Evolutionary conservation across 2,797 vertebrate genomes (phyloP), one percentile per base, ranked within the genome.

Genomic region (Leontocebus nigricollis): DNA sequence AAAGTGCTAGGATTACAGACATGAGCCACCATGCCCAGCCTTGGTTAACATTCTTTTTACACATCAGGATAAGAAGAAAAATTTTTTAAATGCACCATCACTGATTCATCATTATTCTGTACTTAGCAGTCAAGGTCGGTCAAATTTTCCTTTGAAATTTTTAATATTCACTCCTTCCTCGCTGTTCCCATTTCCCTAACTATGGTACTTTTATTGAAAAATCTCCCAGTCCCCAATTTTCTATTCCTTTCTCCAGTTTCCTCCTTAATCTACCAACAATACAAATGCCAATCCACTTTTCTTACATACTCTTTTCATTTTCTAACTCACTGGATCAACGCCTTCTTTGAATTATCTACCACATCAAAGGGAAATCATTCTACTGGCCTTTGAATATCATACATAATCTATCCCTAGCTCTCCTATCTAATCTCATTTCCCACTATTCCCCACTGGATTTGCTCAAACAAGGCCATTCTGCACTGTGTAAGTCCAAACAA

Each of bases 41-140:
- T 33, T 64, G 61, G 61, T 67, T 50, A 93, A 76, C n/a, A 90
- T n/a, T 86, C 75, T 89, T 50, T 73, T 73, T 88, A 90, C 4
- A 75, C 13, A 83, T 44, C 36, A 84, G 15, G n/a, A 84, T 52
- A 84, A 87, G 90, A 83, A 92, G 33, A 91, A 91, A 96, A 86
- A 64, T 22, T 70, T 6, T 85, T 67, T 36, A 88, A 44, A 39
- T 24, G 4, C 39, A 84, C n/a, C 41, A 82, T 81, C 17, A 73
- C 84, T 44, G 39, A 89, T 17, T 93, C 24, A 57, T 5, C 24
- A 36, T 57, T 93, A 24, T 41, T 93, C 50, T 61, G 20, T 39
- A 67, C 3, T 95, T 39, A 90, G 22, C 85, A 48, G 30, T 85
- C 46, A 41, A 84, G 24, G 72, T 86, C 55, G 75, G 27, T 80